A percentile compares a stretch with the other conserved stretches of the same genome.
phyloP scores from a whole-genome alignment of 2,797 vertebrate genomes.

The Crenichthys baileyi region DNA sequence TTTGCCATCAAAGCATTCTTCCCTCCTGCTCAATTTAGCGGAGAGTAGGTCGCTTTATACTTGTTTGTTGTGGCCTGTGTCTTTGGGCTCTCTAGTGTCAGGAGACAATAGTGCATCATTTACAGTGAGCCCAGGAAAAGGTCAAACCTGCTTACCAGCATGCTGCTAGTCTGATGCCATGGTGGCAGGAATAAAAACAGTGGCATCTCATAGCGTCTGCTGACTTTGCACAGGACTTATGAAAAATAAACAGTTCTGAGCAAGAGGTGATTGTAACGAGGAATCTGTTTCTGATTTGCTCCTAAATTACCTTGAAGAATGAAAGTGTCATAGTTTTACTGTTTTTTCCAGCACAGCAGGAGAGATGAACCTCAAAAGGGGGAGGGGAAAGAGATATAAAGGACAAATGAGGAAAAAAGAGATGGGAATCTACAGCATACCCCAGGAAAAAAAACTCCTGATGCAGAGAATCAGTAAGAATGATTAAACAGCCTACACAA shows the following conservation, averaged over 20 bases:
- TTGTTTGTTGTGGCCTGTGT: slow-evolving; percentile 36
- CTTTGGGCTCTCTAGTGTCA: slow-evolving; percentile 48
- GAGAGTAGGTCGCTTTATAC: slow-evolving; percentile 19
- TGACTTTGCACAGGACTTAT: slow-evolving; percentile 30
- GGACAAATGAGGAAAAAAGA: background rate
- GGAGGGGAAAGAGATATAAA: background rate
- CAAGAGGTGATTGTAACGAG: slow-evolving; percentile 5
- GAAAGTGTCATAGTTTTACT: accelerated
- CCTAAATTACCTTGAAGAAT: slow-evolving; percentile 2
- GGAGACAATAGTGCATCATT: slow-evolving; percentile 75
- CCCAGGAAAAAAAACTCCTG: slow-evolving; percentile 4
- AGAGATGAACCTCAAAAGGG: background rate
- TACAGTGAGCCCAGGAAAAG: slow-evolving; percentile 73
- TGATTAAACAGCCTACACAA: slow-evolving; percentile 10
- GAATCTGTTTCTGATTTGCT: background rate
- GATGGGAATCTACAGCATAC: background rate
- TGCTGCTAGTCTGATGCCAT: slow-evolving; percentile 67
- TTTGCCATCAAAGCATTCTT: background rate
- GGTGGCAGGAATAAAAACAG: slow-evolving; percentile 73
- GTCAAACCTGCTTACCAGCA: slow-evolving; percentile 77
- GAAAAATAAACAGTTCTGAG: background rate
- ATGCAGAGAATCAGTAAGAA: background rate
- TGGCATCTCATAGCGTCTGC: slow-evolving; percentile 55
- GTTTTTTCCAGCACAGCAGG: background rate
- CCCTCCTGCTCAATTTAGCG: background rate